phyloP scores from a whole-genome alignment of 2,113 vertebrate genomes.

The Psilopogon haemacephalus region DNA sequence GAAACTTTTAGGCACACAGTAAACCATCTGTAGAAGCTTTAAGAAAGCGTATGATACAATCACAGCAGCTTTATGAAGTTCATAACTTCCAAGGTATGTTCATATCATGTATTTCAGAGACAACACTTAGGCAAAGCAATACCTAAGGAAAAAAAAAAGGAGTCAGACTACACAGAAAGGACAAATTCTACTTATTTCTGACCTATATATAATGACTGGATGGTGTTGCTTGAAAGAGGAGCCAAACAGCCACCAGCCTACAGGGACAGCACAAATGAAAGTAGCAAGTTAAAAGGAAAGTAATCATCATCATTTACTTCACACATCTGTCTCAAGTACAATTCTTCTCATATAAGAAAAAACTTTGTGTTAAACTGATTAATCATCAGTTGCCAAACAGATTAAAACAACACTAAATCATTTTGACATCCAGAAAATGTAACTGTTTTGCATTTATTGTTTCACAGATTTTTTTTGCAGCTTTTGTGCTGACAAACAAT shows the following conservation, averaged over 20 bases:
- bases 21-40: slow-evolving; percentile 9
- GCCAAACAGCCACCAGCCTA: not conserved
- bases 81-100: not conserved
- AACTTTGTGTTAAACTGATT: not conserved
- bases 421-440: not conserved
- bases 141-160: not conserved
- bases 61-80: not conserved
- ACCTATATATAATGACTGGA: accelerated
- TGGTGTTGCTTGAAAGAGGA: not conserved
- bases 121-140: not conserved
- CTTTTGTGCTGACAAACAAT: not conserved
- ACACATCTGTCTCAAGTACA: not conserved
- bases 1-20: not conserved
- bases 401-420: not conserved
- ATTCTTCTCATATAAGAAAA: not conserved
- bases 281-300: not conserved
- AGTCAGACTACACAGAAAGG: not conserved
- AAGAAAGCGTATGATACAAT: not conserved
- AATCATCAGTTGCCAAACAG: not conserved
- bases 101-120: not conserved
- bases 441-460: not conserved
- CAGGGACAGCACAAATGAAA: not conserved
- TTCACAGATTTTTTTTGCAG: not conserved
- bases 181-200: not conserved
- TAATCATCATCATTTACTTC: not conserved